These are phyloP conservation scores for Drosophila histrio DNA, from an alignment of 2,888 invertebrate genomes.

Conservation along the genomic window DNA sequence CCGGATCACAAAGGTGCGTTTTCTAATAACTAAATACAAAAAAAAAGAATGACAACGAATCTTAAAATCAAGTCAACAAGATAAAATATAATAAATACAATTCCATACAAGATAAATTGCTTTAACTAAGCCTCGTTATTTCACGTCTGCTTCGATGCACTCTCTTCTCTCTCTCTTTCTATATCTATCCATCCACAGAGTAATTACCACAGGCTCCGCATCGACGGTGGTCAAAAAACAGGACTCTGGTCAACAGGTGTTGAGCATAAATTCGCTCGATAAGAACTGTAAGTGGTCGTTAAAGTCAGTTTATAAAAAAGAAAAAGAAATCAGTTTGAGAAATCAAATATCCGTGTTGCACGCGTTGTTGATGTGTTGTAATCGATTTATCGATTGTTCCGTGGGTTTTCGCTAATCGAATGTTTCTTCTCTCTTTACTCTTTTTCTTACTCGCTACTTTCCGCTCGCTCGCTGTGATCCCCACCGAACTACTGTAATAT, in stretches of 20 bases:
- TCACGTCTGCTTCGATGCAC: conserved; percentile 48
- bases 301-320: conserved; percentile 8
- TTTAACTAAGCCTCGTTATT: conserved; percentile 53
- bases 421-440: conserved; percentile 64
- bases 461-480: conserved; percentile 57
- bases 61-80: conserved; percentile 14
- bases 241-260: conserved; percentile 83
- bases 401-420: conserved; percentile 67
- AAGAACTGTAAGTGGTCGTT: conserved; percentile 84
- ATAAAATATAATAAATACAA: conserved; percentile 14
- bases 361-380: conserved; percentile 75
- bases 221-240: conserved; percentile 84
- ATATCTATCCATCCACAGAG: conserved; percentile 75
- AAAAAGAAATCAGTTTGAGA: conserved; percentile 38
- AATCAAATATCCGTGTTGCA: conserved; percentile 70
- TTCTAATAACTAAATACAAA: conserved; percentile 23
- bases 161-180: conserved; percentile 40
- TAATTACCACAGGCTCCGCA: conserved; percentile 83
- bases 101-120: conserved; percentile 18
- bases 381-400: conserved; percentile 47
- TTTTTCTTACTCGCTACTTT: conserved; percentile 50
- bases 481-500: conserved; percentile 37
- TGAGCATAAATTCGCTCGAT: conserved; percentile 84
- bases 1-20: conserved; percentile 83
- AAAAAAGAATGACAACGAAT: conserved; percentile 26